These are phyloP conservation scores for Nymphicus hollandicus DNA, from an alignment of 2,113 vertebrate genomes.

Conservation along the genomic window DNA sequence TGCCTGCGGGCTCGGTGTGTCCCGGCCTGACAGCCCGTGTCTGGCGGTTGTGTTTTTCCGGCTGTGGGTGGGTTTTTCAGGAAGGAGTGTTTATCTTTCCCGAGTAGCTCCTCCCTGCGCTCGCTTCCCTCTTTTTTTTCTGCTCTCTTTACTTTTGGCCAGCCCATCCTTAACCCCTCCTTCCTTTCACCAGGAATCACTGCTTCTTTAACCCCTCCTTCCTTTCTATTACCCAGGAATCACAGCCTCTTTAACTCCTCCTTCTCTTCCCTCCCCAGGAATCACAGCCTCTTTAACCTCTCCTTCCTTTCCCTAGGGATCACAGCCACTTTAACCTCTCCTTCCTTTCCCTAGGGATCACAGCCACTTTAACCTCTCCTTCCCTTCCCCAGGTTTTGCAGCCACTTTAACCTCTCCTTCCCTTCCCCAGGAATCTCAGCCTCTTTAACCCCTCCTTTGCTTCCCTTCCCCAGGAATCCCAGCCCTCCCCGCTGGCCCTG, in stretches of 20 bases:
- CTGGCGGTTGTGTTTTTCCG: constrained; percentile 28
- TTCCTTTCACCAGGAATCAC: accelerated
- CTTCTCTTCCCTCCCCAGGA: too few species aligned
- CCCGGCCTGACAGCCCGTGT: background rate
- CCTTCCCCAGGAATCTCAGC: accelerated
- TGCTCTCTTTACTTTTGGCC: too few species aligned
- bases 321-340: too few species aligned
- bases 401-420: background rate
- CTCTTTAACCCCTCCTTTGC: constrained; percentile 53
- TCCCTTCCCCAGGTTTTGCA: accelerated
- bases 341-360: accelerated
- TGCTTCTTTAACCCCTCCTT: too few species aligned
- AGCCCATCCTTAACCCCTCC: too few species aligned
- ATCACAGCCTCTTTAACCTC: accelerated
- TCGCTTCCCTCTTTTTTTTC: too few species aligned
- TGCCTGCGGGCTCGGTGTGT: background rate
- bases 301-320: too few species aligned
- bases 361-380: too few species aligned
- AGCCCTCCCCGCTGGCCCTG: constrained; percentile 92
- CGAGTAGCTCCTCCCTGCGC: background rate
- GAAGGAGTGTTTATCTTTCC: constrained; percentile 54
- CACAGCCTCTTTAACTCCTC: too few species aligned
- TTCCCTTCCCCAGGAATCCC: constrained; percentile 81
- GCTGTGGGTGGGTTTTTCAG: constrained; percentile 39
- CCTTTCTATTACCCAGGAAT: too few species aligned